Conservation (phyloP, 2,113 vertebrate genomes). For the Cynoglossus semilaevis region DNA sequence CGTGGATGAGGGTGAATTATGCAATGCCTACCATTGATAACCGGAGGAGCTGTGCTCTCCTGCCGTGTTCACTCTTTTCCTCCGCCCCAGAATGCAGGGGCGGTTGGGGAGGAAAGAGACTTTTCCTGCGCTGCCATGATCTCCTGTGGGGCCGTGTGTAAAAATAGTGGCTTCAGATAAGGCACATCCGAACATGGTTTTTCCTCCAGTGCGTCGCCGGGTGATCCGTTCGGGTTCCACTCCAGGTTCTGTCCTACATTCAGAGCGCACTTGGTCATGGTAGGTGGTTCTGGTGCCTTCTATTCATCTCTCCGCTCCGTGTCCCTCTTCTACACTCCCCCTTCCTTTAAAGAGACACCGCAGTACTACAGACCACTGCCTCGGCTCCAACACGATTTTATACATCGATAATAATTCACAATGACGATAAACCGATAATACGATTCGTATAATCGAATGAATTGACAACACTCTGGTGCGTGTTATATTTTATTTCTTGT, state of each 20-base stretch:
- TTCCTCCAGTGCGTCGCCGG: constrained; percentile 46
- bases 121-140: constrained; percentile 60
- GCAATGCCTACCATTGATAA: constrained; percentile 71
- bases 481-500: too few relatives aligned
- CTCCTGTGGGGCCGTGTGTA: constrained; percentile 38
- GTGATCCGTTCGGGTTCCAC: constrained; percentile 62
- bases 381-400: background rate
- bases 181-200: constrained; percentile 69
- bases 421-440: too few relatives aligned
- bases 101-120: constrained; percentile 56
- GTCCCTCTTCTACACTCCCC: constrained; percentile 70
- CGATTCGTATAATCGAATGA: too few relatives aligned
- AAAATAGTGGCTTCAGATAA: constrained; percentile 48
- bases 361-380: constrained; percentile 51
- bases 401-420: too few relatives aligned
- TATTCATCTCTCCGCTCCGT: constrained; percentile 73
- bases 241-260: constrained; percentile 71
- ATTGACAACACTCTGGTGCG: too few relatives aligned
- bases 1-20: constrained; percentile 70
- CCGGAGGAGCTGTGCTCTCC: constrained; percentile 47
- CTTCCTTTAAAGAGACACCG: constrained; percentile 76
- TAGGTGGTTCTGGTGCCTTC: constrained; percentile 76
- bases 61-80: constrained; percentile 59
- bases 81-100: constrained; percentile 61
- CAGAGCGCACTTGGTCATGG: constrained; percentile 70